A percentile compares a stretch with the other conserved stretches of the same genome.
Evolutionary conservation across 1,140 invertebrate species (phyloP).

Genomic region (Cepaea nemoralis): DNA sequence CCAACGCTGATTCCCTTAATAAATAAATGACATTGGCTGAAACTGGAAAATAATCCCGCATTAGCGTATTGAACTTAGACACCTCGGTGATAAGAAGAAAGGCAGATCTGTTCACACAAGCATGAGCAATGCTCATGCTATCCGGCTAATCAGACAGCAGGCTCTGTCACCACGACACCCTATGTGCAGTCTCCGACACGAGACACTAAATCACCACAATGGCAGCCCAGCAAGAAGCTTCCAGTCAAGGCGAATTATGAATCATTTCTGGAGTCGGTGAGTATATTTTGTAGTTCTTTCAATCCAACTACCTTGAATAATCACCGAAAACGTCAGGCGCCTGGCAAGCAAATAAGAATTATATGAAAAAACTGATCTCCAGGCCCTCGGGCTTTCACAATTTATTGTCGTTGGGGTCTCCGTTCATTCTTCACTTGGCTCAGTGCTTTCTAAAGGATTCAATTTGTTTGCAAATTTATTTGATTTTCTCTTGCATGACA

Average conservation of each 20-base stretch:
- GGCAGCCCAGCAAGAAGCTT: not conserved
- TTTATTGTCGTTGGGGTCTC: not conserved
- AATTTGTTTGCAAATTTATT: constrained; percentile 43
- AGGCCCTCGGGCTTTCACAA: not conserved
- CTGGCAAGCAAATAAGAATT: constrained; percentile 33
- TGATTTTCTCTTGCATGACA: constrained; percentile 35
- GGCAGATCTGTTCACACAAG: constrained; percentile 15
- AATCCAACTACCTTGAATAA: constrained; percentile 8
- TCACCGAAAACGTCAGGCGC: not conserved
- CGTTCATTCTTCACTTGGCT: constrained; percentile 1
- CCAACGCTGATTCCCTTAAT: not conserved
- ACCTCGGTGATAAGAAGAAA: constrained; percentile 1
- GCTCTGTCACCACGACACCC: not conserved
- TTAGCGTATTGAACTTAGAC: constrained; percentile 7
- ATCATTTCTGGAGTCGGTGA: not conserved
- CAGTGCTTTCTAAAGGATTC: constrained; percentile 36
- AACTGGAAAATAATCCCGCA: not conserved
- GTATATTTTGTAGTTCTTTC: constrained; percentile 35
- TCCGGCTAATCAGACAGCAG: constrained; percentile 12
- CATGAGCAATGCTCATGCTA: constrained; percentile 18
- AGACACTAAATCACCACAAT: not conserved
- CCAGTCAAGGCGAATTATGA: constrained; percentile 11
- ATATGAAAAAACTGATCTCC: constrained; percentile 27
- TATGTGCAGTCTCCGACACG: not conserved
- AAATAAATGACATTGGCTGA: not conserved